A percentile compares a stretch with the other conserved stretches of the same genome.
phyloP scores from a whole-genome alignment of 2,797 vertebrate species.

The Cyclura pinguis region DNA sequence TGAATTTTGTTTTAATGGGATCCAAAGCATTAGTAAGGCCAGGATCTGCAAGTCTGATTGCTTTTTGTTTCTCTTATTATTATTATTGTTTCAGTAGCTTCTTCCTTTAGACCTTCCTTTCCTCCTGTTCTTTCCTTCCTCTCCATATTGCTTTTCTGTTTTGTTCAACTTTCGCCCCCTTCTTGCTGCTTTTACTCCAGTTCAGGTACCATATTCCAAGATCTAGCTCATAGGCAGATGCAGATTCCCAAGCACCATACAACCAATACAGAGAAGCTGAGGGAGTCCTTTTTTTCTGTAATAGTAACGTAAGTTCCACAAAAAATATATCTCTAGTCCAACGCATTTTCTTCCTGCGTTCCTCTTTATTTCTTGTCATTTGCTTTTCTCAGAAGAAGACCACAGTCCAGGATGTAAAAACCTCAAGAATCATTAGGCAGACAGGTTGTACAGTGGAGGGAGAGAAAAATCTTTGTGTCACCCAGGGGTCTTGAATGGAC shows the following conservation, averaged over 20 bases:
- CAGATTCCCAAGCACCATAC: neutral
- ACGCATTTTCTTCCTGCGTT: neutral
- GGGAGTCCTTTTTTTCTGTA: neutral
- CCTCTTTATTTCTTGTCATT: neutral
- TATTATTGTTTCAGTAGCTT: neutral
- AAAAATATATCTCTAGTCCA: neutral
- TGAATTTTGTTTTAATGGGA: constrained; percentile 8
- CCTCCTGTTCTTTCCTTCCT: fast-evolving
- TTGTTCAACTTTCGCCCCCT: neutral
- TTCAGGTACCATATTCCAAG: neutral
- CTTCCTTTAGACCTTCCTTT: neutral
- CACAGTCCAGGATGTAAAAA: fast-evolving
- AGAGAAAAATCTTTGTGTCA: fast-evolving
- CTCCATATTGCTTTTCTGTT: fast-evolving
- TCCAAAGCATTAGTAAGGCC: neutral
- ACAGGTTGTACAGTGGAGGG: fast-evolving
- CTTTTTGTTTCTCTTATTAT: neutral
- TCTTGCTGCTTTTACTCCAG: neutral
- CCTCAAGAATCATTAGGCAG: neutral
- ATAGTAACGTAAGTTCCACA: neutral
- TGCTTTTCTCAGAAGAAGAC: constrained; percentile 5
- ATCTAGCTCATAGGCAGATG: neutral
- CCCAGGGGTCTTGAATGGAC: neutral
- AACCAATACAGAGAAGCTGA: neutral
- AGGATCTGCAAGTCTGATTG: constrained; percentile 3